These are phyloP conservation scores for Melipona bicolor DNA, from an alignment of 2,888 invertebrate genomes.

Conservation along the genomic window DNA sequence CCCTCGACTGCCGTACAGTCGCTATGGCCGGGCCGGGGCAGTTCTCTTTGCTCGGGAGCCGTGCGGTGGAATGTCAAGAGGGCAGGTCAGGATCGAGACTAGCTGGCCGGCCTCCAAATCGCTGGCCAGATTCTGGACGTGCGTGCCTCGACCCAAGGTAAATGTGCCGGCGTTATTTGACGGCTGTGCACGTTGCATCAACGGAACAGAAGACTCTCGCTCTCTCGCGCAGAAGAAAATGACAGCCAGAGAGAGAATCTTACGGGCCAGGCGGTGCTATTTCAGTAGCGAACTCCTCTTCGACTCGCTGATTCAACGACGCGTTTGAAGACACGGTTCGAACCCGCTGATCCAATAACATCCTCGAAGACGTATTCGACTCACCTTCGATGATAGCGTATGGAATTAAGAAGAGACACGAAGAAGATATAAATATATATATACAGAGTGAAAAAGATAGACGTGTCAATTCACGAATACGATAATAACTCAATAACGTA, in stretches of 20 bases:
- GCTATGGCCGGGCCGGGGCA: too few species aligned
- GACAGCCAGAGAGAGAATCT: neutral
- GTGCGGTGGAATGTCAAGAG: constrained; percentile 58
- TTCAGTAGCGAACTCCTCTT: too few species aligned
- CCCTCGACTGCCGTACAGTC: neutral
- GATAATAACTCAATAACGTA: too few species aligned
- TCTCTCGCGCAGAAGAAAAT: neutral
- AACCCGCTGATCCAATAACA: too few species aligned
- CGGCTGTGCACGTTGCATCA: neutral
- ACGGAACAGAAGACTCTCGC: neutral
- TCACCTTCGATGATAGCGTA: too few species aligned
- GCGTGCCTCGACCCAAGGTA: constrained; percentile 63
- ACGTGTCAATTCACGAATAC: too few species aligned
- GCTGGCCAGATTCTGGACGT: constrained; percentile 62
- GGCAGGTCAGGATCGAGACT: constrained; percentile 65
- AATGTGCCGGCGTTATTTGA: constrained; percentile 39
- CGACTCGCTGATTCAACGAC: too few species aligned
- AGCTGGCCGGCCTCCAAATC: constrained; percentile 69
- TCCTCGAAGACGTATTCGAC: too few species aligned
- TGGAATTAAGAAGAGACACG: too few species aligned
- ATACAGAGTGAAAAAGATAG: too few species aligned
- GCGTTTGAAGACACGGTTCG: too few species aligned
- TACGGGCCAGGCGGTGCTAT: constrained; percentile 4
- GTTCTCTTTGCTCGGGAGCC: constrained; percentile 36
- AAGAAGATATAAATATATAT: too few species aligned